Evolutionary conservation across 2,888 invertebrate genomes (phyloP).

Genomic region (Argyresthia goedartella): DNA sequence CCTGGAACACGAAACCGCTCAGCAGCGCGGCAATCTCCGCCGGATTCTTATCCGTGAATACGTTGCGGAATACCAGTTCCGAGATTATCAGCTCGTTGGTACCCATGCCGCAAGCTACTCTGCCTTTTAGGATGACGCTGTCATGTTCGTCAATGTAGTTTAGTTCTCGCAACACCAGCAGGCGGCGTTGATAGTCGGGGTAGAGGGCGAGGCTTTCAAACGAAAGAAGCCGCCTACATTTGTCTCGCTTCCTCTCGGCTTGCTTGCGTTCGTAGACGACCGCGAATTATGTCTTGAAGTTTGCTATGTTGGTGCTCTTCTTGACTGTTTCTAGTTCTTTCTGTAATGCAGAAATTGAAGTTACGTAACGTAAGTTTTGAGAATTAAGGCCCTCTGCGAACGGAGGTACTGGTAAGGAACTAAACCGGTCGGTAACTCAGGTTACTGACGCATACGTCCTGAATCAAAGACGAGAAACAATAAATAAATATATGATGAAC

Average conservation of each 20-base stretch:
- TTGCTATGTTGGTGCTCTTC: conserved; percentile 80
- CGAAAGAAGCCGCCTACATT: conserved; percentile 82
- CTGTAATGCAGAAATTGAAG: conserved; percentile 24
- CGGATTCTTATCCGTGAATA: conserved; percentile 86
- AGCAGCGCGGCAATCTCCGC: conserved; percentile 95
- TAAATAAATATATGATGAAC: too few species aligned
- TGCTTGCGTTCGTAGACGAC: conserved; percentile 81
- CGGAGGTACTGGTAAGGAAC: too few species aligned
- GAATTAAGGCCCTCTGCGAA: too few species aligned
- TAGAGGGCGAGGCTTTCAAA: conserved; percentile 88
- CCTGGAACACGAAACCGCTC: conserved; percentile 94
- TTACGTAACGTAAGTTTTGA: too few species aligned
- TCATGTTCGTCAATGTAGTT: conserved; percentile 74
- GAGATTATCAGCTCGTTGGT: conserved; percentile 92
- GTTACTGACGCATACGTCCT: too few species aligned
- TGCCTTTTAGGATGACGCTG: conserved; percentile 55
- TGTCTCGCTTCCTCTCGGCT: conserved; percentile 76
- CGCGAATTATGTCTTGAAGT: conserved; percentile 84
- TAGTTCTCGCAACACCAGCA: conserved; percentile 80
- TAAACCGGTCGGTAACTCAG: too few species aligned
- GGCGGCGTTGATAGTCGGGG: conserved; percentile 89
- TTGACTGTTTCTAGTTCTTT: conserved; percentile 56
- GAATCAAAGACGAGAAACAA: too few species aligned
- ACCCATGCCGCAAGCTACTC: conserved; percentile 62
- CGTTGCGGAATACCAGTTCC: conserved; percentile 92